Base-by-base conservation (phyloP, 2,797 vertebrate genomes). In the Artibeus lituratus region DNA sequence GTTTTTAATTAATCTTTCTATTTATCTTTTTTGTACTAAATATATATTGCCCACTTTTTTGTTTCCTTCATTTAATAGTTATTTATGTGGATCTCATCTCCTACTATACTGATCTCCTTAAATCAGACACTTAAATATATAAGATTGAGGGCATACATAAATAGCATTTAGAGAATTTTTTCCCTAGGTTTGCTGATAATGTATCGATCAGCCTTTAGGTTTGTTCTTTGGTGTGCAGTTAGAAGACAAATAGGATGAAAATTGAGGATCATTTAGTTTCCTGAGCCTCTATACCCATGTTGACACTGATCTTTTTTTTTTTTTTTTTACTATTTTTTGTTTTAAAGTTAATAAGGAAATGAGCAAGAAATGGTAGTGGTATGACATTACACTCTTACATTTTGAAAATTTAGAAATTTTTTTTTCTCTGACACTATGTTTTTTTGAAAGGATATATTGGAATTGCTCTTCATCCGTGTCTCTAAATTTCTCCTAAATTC, bases 371-470 rank as follows among this genome's bases (percentile, higher is more conserved):
- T 65, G 35, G 15, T 82, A 82, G 11, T 90, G 19, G 47, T 88
- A 59, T 89, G 47, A 12, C 29, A n/a, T 59, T 55, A 2, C 10
- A 62, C 19, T 73, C 49, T 94, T 81, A n/a, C 87, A 55, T 94
- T 95, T 95, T 76, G 81, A 80, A 77, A 87, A 62, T 8, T 77
- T 87, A 84, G 74, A 87, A 83, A 84, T 91, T 29, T 76, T 83
- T 84, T 32, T 92, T 18, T 42, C 42, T 85, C 21, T 86, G 35
- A 78, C 42, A 7, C 77, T 78, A 10, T 59, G 83, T 81, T 35
- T 29, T 39, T 35, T 21, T 22, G 11, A 57, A 89, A 91, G 32
- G 29, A 10, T 93, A 3, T 86, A 14, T 4, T 78, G 77, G 74
- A 93, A 78, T 84, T 80, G 37, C 76, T 67, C 67, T 94, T 94